Base-by-base conservation (phyloP, 2,888 invertebrate species). In the Eudasyphora cyanicolor region DNA sequence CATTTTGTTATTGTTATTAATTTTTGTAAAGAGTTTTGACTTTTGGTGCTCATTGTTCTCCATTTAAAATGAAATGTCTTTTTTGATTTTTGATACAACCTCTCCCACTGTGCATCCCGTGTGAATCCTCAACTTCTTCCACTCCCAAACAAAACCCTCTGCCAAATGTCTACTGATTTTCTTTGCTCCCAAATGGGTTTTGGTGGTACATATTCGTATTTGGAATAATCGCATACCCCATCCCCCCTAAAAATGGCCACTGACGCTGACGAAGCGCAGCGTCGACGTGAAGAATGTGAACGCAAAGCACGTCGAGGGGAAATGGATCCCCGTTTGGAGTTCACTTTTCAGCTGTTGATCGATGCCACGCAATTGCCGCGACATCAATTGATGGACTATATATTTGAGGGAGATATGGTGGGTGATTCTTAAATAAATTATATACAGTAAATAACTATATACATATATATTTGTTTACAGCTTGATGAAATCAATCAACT, bases 261-360 rank as follows among this genome's bases (percentile, higher is more conserved):
- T 82, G 91, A 91, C 87, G 90, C 90, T 85, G 92, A 92, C 81
- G 92, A 92, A 89, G 90, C 91, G 87, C 91, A 95, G 95, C 93
- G 95, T 86, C 93, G 97, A 83, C 94, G 97, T 83, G 97, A 97
- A 95, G 97, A 97, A 96, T 97, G 97, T 95, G 97, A 97, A 93
- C 94, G 97, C 87, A 97, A 97, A 90, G 97, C 97, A 14, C 94
- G 97, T 78, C 94, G 97, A 79, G 97, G 97, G 93, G 97, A 97
- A 92, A 97, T 97, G 96, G 97, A 97, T 92, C 97, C 97, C 89
- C 94, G 97, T 84, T 92, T 97, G 94, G 97, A 97, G 93, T 97
- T 97, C 92, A 95, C 97, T 81, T 97, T 97, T 93, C 97, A 97
- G 90, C 94, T 97, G 70, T 93, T 97, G 86, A 96, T 97, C 90